Percentiles rank a stretch among this genome's conserved stretches.
phyloP scores from a whole-genome alignment of 1,140 invertebrate species.

The Orussus abietinus region DNA sequence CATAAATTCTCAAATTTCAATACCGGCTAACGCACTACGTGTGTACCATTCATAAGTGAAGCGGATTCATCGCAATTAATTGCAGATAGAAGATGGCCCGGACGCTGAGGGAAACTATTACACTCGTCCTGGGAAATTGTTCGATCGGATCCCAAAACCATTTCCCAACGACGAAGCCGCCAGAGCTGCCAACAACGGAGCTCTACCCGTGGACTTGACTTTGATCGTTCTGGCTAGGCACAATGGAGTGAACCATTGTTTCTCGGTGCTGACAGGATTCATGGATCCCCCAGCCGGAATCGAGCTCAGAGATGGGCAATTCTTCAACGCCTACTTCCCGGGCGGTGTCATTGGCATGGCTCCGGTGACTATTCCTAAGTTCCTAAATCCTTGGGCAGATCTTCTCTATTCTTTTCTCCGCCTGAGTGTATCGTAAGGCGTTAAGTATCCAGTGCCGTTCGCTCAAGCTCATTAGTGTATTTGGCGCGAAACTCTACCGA shows the following conservation, averaged over 20 bases:
- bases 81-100: slow-evolving; percentile 84
- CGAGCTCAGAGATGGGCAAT: slow-evolving; percentile 77
- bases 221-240: slow-evolving; percentile 80
- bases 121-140: slow-evolving; percentile 85
- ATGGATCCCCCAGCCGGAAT: slow-evolving; percentile 89
- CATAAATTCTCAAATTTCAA: too few species aligned
- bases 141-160: slow-evolving; percentile 81
- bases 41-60: too few species aligned
- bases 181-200: slow-evolving; percentile 86
- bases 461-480: too few species aligned
- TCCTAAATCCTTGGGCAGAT: too few species aligned
- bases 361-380: too few species aligned
- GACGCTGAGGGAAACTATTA: slow-evolving; percentile 88
- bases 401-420: too few species aligned
- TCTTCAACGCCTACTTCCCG: slow-evolving; percentile 96
- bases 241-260: slow-evolving; percentile 87
- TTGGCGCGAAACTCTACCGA: too few species aligned
- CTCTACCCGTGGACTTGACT: slow-evolving; percentile 90
- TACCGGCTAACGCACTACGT: too few species aligned
- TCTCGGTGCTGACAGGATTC: slow-evolving; percentile 90
- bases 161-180: slow-evolving; percentile 88
- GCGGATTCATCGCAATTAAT: too few species aligned
- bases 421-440: too few species aligned
- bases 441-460: too few species aligned
- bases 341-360: slow-evolving; percentile 95